Base-by-base conservation (phyloP, 2,113 vertebrate species). In the Xiphophorus hellerii region DNA sequence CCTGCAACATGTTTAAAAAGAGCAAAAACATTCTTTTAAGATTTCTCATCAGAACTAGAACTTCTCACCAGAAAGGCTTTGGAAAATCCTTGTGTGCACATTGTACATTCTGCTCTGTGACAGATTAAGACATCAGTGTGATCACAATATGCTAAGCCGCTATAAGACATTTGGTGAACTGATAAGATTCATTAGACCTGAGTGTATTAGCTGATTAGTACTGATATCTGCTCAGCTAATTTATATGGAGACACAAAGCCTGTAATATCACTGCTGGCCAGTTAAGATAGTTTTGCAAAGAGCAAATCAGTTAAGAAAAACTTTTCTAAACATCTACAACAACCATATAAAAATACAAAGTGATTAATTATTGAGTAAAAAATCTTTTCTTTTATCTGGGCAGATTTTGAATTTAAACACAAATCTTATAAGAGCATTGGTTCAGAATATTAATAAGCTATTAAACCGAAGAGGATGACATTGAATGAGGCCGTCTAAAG, bases 111-210 rank as follows among this genome's bases (percentile, higher is more conserved):
- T 88, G 84, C 85, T 92, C 76, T 78, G 73, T 86, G 88, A 90
- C 78, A 90, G 84, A 87, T 94, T 95, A 95, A 95, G 94, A 94
- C 94, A 60, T 92, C 73, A 37, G 76, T 85, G 85, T 92, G 87
- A 88, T 90, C 79, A 83, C 88, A 90, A 87, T 71, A 80, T 85
- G 67, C 81, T 72, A 80, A 25, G 74, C 71, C 66, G 78, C 79
- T 68, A 85, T 95, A 95, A 95, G 94, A 95, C 94, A 92, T 94
- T 90, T 80, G 80, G 92, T 93, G 90, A 92, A 92, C 87, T 76
- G 69, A 88, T 91, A 91, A 89, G 82, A 78, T 77, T 84, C 75
- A 80, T 63, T 80, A 86, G 86, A 93, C 93, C 92, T 90, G 92
- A 94, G 93, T 87, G 89, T 89, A 88, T 73, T 69, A 78, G 70